Evolutionary conservation across 2,113 vertebrate species (phyloP).

Genomic region (Cynopterus brachyotis): DNA sequence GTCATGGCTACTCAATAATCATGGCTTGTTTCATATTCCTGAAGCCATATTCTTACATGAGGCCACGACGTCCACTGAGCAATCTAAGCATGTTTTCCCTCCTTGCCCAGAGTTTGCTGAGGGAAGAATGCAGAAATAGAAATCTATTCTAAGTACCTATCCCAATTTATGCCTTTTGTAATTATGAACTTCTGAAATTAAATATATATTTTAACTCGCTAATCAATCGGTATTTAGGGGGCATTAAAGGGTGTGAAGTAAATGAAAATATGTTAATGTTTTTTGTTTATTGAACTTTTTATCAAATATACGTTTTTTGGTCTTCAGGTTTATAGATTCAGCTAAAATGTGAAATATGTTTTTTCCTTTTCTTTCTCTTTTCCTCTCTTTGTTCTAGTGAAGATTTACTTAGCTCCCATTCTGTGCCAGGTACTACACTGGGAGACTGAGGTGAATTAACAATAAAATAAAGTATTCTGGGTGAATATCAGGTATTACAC

Average conservation of each 20-base stretch:
- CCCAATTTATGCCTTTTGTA: not conserved
- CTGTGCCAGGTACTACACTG: not conserved
- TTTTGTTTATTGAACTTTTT: not conserved
- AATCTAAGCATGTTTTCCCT: not conserved
- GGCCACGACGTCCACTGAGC: not conserved
- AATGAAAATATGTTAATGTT: not conserved
- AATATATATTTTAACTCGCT: not conserved
- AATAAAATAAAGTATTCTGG: not conserved
- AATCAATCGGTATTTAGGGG: not conserved
- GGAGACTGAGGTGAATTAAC: not conserved
- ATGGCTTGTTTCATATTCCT: not conserved
- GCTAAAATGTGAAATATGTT: not conserved
- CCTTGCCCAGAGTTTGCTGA: not conserved
- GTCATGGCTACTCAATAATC: constrained; percentile 19
- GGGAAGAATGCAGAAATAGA: not conserved
- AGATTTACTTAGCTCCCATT: not conserved
- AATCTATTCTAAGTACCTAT: not conserved
- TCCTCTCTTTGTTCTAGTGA: not conserved
- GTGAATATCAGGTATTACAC: not conserved
- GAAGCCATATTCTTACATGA: not conserved
- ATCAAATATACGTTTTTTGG: not conserved
- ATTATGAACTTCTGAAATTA: not conserved
- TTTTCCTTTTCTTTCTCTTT: not conserved
- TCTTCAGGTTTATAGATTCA: not conserved
- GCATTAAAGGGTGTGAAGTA: not conserved